Percentiles rank a stretch among this genome's conserved stretches.
Conservation (phyloP, 1,140 invertebrate species). For the Pteromalus puparum region DNA sequence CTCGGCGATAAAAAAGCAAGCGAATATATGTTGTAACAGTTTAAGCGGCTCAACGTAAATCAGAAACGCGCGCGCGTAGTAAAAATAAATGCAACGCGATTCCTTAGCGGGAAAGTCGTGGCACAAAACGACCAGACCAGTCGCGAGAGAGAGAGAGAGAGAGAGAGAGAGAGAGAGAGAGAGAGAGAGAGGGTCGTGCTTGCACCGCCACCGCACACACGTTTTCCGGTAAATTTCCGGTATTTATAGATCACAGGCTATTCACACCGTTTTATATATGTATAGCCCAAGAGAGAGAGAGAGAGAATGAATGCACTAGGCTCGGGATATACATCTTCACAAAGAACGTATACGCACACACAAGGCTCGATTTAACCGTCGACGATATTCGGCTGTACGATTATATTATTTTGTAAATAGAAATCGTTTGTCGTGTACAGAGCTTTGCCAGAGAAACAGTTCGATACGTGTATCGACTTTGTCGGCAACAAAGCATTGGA, state of each 20-base stretch:
- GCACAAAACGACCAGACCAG: slow-evolving; percentile 3
- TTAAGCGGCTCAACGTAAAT: not conserved
- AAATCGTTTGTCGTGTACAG: not conserved
- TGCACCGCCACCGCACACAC: slow-evolving; percentile 38
- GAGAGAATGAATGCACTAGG: not conserved
- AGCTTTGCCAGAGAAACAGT: not conserved
- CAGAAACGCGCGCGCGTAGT: not conserved
- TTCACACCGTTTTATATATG: slow-evolving; percentile 54
- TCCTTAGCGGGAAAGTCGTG: not conserved
- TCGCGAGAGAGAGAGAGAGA: not conserved
- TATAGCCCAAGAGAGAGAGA: not conserved
- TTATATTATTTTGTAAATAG: not conserved
- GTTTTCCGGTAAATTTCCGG: slow-evolving; percentile 57
- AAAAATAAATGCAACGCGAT: not conserved
- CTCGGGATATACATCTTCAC: not conserved
- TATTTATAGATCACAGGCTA: slow-evolving; percentile 62
- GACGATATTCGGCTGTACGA: not conserved
- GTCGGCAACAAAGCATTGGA: not conserved
- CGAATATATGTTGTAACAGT: not conserved
- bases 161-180: not conserved
- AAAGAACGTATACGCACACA: not conserved
- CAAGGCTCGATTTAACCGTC: not conserved
- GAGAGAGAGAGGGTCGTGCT: not conserved
- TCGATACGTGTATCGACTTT: too few relatives aligned
- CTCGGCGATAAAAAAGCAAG: not conserved